A percentile compares a stretch with the other conserved stretches of the same genome.
Conservation (phyloP, 37 sponge, comb jelly and placozoan genomes). For the Sycon ciliatum region DNA sequence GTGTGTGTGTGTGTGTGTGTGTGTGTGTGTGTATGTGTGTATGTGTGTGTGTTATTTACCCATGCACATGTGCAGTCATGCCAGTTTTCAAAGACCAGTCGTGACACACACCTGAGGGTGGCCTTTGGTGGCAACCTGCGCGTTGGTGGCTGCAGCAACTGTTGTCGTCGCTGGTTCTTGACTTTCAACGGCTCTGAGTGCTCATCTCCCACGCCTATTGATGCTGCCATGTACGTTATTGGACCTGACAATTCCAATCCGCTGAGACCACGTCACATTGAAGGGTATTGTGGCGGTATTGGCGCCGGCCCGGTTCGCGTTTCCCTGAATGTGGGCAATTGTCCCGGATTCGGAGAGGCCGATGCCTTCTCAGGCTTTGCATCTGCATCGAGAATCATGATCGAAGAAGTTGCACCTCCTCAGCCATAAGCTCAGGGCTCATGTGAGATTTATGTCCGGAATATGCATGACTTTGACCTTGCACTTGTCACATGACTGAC, state of each 20-base stretch:
- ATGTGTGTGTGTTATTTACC: no score
- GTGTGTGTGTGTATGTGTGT: no score
- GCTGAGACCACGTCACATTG: neutral
- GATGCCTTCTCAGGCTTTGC: neutral
- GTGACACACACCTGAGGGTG: neutral
- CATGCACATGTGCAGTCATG: no score
- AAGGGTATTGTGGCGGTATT: neutral
- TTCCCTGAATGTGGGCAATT: neutral
- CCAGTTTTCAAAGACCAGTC: neutral
- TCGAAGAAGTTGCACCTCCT: neutral
- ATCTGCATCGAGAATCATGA: slow-evolving; percentile 5
- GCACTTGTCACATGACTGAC: no score
- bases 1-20: no score
- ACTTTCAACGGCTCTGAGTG: slow-evolving; percentile 10
- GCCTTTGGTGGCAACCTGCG: neutral
- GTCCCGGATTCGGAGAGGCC: neutral
- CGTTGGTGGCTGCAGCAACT: neutral
- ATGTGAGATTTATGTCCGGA: no score
- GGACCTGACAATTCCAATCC: no score
- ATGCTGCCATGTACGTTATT: neutral
- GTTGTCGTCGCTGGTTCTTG: slow-evolving; percentile 1
- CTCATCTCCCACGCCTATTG: neutral
- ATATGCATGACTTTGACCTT: no score
- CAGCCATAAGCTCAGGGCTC: no score
- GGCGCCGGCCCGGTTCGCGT: neutral